phyloP scores from a whole-genome alignment of 2,797 vertebrate genomes.

The Phrynocephalus guinanensis region DNA sequence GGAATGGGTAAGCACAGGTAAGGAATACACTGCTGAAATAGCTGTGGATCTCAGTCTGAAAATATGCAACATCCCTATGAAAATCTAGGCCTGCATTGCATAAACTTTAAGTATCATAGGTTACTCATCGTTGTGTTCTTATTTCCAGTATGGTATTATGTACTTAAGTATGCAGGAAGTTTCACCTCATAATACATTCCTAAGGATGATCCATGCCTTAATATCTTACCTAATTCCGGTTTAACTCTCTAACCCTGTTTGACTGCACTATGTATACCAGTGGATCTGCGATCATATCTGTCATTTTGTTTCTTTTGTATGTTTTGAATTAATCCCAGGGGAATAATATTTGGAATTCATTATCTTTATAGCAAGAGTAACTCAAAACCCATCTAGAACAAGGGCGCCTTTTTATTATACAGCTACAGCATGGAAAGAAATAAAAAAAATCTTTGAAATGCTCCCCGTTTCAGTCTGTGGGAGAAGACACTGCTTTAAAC shows the following conservation, averaged over 20 bases:
- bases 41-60: not conserved
- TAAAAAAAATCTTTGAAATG: not conserved
- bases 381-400: slow-evolving; percentile 1
- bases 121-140: not conserved
- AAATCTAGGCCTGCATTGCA: not conserved
- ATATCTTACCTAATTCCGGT: not conserved
- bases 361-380: slow-evolving; percentile 8
- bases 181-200: not conserved
- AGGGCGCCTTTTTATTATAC: not conserved
- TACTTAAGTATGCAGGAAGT: not conserved
- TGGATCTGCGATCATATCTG: not conserved
- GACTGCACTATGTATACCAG: not conserved
- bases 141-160: not conserved
- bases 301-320: slow-evolving; percentile 22
- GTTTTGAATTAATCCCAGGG: not conserved
- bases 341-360: slow-evolving; percentile 27
- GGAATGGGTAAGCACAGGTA: too few relatives aligned
- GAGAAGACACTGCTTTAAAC: not conserved
- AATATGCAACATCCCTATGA: not conserved
- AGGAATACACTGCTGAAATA: not conserved
- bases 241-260: not conserved
- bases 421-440: not conserved
- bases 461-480: not conserved
- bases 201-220: not conserved
- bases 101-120: not conserved